Evolutionary conservation across 2,113 vertebrate genomes (phyloP), one percentile per base, ranked within the genome.

Genomic region (Scartelaos histophorus): DNA sequence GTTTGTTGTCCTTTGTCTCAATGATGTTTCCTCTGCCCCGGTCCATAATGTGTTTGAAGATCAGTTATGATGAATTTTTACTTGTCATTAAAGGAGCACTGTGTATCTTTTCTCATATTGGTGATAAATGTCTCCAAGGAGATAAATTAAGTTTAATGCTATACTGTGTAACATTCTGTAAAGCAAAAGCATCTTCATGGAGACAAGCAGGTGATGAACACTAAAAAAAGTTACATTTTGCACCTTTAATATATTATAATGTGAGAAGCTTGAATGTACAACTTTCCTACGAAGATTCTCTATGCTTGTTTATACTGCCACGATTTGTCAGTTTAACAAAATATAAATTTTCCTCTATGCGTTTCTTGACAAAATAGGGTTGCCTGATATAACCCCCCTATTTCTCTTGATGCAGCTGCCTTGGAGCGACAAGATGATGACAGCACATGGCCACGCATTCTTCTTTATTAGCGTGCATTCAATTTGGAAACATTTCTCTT

Each of bases 361-460:
- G 5, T 15, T 45, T 5, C n/a, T 11, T 24, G 57, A 71, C 34
- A 22, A 24, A 54, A 62, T 64, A 21, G 43, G 69, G 24, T 34
- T 61, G 58, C 60, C 53, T 47, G 17, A 54, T 69, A 47, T 66
- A 43, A 61, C 25, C 66, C 46, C 10, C 57, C 61, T 15, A 15
- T 61, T 12, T 71, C 29, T 68, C 7, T 43, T 67, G 56, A 65
- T 11, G 24, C 10, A 34, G 58, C 58, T 34, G 58, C 58, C 49
- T 54, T 10, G 12, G 62, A 47, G 70, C n/a, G 69, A 72, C 61
- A 73, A 54, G 74, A 69, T 80, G 56, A 86, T 88, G 49, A 56
- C n/a, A 13, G 17, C 10, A 43, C 29, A 56, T 10, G 51, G 58
- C 67, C 15, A 57, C 21, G 21, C 29, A 80, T 78, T 69, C 29